Base-by-base conservation (phyloP, 2,797 vertebrate species). In the Tapirus indicus region DNA sequence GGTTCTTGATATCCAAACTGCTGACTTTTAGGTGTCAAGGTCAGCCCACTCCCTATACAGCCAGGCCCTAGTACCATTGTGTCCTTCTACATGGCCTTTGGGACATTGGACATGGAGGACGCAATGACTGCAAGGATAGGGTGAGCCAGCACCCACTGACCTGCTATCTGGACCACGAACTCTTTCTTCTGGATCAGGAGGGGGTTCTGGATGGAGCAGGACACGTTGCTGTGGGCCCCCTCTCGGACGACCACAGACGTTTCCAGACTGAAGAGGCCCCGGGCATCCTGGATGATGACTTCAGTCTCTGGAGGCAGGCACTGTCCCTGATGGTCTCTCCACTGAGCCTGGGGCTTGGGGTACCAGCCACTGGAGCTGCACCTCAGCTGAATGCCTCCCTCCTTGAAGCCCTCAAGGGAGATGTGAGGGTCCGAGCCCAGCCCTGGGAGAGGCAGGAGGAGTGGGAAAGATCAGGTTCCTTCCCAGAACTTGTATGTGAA, bases 331-430 rank as follows among this genome's bases (percentile, higher is more conserved):
- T 84, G 94, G 71, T 94, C 94, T 93, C 20, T 96, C 98, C 98
- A 98, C 32, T 97, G 94, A 75, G 10, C 87, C 69, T 84, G 58
- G 0, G 98, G 98, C 66, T 96, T 94, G 52, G 97, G 98, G 64
- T 98, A 98, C 98, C 98, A 98, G 60, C 97, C 98, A 58, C 17
- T 71, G 89, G 98, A 98, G 35, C 25, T 91, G 68, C 97, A 98
- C 41, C 38, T 94, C 38, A 98, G 41, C 62, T 92, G 95, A 92
- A 98, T 94, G 49, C 97, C 97, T 88, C 91, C 97, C 9, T 96
- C 71, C 25, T 89, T 82, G 93, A 97, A 98, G 74, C 95, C 96
- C 32, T 98, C 95, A 47, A 98, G 75, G 49, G 86, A 97, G 41
- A 98, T 87, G 25, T 86, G 94, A 95, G 97, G 97, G 75, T 97